Percentiles rank a stretch among this genome's conserved stretches.
Conservation (phyloP, 2,888 invertebrate genomes). For the Busseola fusca region DNA sequence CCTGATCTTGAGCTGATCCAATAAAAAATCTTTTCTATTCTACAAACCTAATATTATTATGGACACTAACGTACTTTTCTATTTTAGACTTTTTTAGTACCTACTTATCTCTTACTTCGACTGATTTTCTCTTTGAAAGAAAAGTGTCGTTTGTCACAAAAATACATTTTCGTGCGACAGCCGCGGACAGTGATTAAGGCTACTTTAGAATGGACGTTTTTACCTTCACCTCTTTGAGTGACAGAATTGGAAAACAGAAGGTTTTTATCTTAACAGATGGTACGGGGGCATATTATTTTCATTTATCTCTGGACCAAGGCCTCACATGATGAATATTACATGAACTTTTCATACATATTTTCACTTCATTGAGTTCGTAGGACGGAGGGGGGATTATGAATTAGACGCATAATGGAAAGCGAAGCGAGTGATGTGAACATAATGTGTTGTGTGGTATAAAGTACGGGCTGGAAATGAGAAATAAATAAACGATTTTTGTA, state of each 20-base stretch:
- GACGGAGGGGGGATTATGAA: slow-evolving; percentile 45
- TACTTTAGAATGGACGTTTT: slow-evolving; percentile 34
- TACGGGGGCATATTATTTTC: slow-evolving; percentile 1
- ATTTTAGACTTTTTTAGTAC: neutral
- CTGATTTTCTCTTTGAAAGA: neutral
- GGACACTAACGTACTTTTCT: neutral
- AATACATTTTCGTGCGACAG: neutral
- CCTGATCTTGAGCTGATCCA: neutral
- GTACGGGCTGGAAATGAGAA: slow-evolving; percentile 12
- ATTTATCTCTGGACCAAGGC: slow-evolving; percentile 36
- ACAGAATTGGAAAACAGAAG: slow-evolving; percentile 22
- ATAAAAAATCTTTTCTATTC: neutral
- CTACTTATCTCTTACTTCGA: neutral
- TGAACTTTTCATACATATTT: slow-evolving; percentile 40
- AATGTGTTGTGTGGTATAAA: slow-evolving; percentile 27
- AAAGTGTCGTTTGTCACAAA: neutral
- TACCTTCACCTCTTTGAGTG: slow-evolving; percentile 24
- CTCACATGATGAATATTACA: slow-evolving; percentile 48
- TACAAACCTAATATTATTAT: neutral
- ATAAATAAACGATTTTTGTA: slow-evolving; percentile 35
- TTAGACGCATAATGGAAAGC: slow-evolving; percentile 46
- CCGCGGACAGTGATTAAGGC: slow-evolving; percentile 22
- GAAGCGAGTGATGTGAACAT: slow-evolving; percentile 37
- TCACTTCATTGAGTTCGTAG: slow-evolving; percentile 48
- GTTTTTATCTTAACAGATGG: slow-evolving; percentile 7